Evolutionary conservation across 2,888 invertebrate genomes (phyloP).

Genomic region (Diadegma fenestrale): DNA sequence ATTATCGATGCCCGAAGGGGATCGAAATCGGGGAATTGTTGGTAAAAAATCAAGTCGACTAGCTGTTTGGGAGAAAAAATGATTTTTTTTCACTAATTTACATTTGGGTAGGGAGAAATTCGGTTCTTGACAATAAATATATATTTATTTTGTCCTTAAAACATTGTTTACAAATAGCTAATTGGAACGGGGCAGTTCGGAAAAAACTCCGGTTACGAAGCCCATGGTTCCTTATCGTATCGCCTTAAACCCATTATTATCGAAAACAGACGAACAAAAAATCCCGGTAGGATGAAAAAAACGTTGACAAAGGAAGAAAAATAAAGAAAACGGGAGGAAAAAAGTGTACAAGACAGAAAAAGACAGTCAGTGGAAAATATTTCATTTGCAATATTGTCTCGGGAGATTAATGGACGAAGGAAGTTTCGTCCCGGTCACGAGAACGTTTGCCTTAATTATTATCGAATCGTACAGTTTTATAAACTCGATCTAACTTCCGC

Average conservation of each 20-base stretch:
- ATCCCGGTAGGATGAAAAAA: constrained; percentile 40
- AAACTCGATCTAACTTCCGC: constrained; percentile 51
- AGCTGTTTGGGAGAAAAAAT: too few species aligned
- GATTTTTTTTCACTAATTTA: constrained; percentile 38
- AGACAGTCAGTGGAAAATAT: constrained; percentile 40
- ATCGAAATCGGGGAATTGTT: too few species aligned
- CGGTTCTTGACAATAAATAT: constrained; percentile 73
- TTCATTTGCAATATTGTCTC: constrained; percentile 25
- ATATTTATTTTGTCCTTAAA: constrained; percentile 69
- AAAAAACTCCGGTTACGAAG: constrained; percentile 40
- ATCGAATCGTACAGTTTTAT: constrained; percentile 32
- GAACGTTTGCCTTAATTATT: constrained; percentile 23
- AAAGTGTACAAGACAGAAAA: constrained; percentile 18
- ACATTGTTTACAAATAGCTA: constrained; percentile 63
- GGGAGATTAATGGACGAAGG: background rate
- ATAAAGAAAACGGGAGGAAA: background rate
- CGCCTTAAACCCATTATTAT: constrained; percentile 7
- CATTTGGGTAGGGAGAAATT: constrained; percentile 59
- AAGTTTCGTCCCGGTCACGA: constrained; percentile 32
- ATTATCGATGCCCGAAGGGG: too few species aligned
- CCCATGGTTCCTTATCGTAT: constrained; percentile 4
- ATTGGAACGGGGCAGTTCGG: constrained; percentile 30
- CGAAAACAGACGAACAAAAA: constrained; percentile 46
- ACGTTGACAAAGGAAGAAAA: background rate
- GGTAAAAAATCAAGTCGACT: too few species aligned